Conservation (phyloP, 2,113 vertebrate species). For the Rhinoptilus africanus region DNA sequence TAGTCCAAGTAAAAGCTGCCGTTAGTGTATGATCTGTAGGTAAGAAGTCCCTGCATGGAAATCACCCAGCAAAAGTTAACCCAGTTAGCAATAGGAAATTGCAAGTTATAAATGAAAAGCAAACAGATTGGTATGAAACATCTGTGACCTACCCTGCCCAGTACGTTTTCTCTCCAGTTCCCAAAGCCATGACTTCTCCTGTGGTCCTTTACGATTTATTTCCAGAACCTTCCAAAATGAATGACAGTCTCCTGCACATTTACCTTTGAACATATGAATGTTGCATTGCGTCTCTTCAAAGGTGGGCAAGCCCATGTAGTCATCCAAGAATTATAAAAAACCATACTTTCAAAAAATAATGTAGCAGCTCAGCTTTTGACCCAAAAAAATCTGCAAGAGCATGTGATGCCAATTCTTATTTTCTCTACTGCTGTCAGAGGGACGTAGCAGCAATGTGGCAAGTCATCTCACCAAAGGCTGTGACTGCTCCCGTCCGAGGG, state of each 20-base stretch:
- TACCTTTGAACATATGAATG: fast-evolving
- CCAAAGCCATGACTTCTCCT: not conserved
- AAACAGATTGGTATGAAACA: not conserved
- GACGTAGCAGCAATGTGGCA: fast-evolving
- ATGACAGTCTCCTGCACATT: fast-evolving
- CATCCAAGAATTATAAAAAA: not conserved
- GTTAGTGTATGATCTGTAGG: not conserved
- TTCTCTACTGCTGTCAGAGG: not conserved
- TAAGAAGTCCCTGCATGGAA: not conserved
- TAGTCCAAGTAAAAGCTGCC: not conserved
- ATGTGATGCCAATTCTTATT: not conserved
- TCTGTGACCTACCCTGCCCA: not conserved
- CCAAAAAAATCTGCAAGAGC: not conserved
- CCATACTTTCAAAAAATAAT: not conserved
- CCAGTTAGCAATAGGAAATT: not conserved
- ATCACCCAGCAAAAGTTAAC: not conserved
- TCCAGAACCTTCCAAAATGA: not conserved
- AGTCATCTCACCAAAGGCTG: not conserved
- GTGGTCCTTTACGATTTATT: not conserved
- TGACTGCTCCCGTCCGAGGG: not conserved
- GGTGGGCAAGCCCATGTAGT: not conserved
- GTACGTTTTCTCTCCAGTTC: not conserved
- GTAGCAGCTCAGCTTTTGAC: not conserved
- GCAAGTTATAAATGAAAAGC: fast-evolving
- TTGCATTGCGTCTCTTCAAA: fast-evolving